Base-by-base conservation (phyloP, 53 echinoderm and acorn worm genomes). In the Arbacia lixula region DNA sequence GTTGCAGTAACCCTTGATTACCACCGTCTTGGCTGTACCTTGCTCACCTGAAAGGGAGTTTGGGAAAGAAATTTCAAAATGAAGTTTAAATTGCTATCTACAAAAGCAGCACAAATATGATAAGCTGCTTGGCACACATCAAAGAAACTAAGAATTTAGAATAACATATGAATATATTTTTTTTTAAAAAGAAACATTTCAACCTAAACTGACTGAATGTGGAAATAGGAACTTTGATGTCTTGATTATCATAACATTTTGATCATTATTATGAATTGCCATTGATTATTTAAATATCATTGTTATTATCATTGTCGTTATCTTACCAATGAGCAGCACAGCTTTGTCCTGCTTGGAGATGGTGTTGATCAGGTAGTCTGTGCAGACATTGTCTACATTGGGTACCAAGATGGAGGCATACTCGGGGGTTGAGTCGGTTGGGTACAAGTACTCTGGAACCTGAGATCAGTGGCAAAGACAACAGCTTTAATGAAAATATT, bases 21-120 rank as follows among this genome's bases (percentile, higher is more conserved):
- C 94, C 0, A 99, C 98, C 10, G 99, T 99, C 90, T 99, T 99
- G 30, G 99, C 99, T 37, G 99, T 99, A 54, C 99, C 99, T 62
- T 95, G 99, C 85, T 99, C 99, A 92, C 96, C 96, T 96, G 75
- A 38, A 5, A 9, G n/a, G n/a, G n/a, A n/a, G n/a, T n/a, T n/a
- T n/a, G n/a, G n/a, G n/a, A n/a, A n/a, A n/a, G n/a, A n/a, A n/a
- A n/a, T n/a, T n/a, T n/a, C n/a, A n/a, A n/a, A n/a, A n/a, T n/a
- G n/a, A n/a, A n/a, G n/a, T n/a, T n/a, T n/a, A n/a, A n/a, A n/a
- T n/a, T n/a, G n/a, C n/a, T n/a, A n/a, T n/a, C n/a, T n/a, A n/a
- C n/a, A n/a, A n/a, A n/a, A n/a, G n/a, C n/a, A n/a, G n/a, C n/a
- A n/a, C n/a, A n/a, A n/a, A n/a, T n/a, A n/a, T n/a, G n/a, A n/a